These are phyloP conservation scores for Callosobruchus maculatus DNA, from an alignment of 2,888 invertebrate genomes.

Conservation along the genomic window DNA sequence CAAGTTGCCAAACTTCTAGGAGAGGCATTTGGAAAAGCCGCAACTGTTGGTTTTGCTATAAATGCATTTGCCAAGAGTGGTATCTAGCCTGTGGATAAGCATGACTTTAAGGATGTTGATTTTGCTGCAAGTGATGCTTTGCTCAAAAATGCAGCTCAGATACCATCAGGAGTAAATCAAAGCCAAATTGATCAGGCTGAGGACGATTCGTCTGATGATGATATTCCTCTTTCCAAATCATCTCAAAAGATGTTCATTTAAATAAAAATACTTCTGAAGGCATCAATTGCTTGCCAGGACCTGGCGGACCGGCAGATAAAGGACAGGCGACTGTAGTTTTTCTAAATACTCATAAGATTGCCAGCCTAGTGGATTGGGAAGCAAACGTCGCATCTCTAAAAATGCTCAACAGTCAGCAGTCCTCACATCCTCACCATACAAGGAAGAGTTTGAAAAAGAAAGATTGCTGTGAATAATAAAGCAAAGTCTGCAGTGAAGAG, in stretches of 20 bases:
- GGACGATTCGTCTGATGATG: not conserved
- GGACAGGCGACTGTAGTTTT: too few species aligned
- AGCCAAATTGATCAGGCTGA: too few species aligned
- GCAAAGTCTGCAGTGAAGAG: not conserved
- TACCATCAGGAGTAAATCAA: not conserved
- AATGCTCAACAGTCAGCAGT: not conserved
- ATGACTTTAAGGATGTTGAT: conserved; percentile 5
- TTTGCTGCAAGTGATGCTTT: not conserved
- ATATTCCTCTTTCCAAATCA: not conserved
- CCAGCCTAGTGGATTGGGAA: not conserved
- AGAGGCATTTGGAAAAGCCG: conserved; percentile 7
- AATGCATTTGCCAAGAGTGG: not conserved
- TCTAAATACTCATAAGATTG: not conserved
- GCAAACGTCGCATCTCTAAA: not conserved
- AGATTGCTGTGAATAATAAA: not conserved
- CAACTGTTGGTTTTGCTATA: conserved; percentile 6
- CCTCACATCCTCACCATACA: not conserved
- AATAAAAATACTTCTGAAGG: not conserved
- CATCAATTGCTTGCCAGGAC: not conserved
- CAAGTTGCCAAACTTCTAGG: conserved; percentile 6
- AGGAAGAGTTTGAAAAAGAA: not conserved
- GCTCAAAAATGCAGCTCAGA: not conserved
- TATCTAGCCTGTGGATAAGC: conserved; percentile 1
- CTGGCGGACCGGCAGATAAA: too few species aligned
- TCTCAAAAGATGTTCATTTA: too few species aligned